Percentiles rank a stretch among this genome's conserved stretches.
phyloP scores from a whole-genome alignment of 2,888 invertebrate species.

The Notocelia uddmanniana region DNA sequence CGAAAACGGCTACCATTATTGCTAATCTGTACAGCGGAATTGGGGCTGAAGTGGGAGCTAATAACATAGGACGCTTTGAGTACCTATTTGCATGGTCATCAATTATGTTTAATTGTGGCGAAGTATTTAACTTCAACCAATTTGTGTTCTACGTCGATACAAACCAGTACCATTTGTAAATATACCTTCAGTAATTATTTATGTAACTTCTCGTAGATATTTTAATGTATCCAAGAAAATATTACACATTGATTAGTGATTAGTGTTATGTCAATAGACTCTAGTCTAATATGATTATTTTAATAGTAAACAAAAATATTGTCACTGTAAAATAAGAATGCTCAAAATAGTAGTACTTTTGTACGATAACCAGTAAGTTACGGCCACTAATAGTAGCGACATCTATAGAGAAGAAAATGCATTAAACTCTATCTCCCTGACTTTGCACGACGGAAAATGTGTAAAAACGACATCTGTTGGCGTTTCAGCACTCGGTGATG shows the following conservation, averaged over 20 bases:
- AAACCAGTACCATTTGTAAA: too few species aligned
- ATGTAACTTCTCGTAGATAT: too few species aligned
- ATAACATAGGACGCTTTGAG: not conserved
- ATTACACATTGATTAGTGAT: too few species aligned
- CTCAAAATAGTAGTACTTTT: too few species aligned
- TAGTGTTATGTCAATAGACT: too few species aligned
- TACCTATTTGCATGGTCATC: not conserved
- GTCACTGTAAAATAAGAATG: too few species aligned
- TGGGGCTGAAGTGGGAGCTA: not conserved
- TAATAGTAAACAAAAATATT: too few species aligned
- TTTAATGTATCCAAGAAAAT: too few species aligned
- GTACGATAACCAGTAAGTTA: too few species aligned
- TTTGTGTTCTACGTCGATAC: not conserved
- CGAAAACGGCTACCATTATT: not conserved
- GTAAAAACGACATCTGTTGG: constrained; percentile 16
- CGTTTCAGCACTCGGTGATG: not conserved
- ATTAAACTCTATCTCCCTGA: too few species aligned
- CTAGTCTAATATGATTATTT: too few species aligned
- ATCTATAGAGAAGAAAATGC: not conserved
- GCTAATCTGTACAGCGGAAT: not conserved
- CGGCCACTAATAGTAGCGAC: not conserved
- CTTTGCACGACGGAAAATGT: not conserved
- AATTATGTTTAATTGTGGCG: not conserved
- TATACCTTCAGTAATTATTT: too few species aligned
- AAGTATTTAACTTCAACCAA: not conserved